phyloP scores from a whole-genome alignment of 2,797 vertebrate species.

The Gambelia wislizenii region DNA sequence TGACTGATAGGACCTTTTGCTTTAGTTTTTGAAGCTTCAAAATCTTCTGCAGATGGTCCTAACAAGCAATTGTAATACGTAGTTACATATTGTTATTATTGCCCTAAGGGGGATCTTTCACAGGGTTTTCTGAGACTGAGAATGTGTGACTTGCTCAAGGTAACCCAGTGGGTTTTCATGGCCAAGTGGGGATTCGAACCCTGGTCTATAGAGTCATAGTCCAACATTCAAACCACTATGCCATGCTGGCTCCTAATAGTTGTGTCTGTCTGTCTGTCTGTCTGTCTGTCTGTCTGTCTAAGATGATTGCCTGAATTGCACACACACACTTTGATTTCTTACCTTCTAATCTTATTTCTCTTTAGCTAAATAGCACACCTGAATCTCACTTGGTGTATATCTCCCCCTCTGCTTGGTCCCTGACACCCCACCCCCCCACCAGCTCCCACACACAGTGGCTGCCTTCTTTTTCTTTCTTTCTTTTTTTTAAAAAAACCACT shows the following conservation, averaged over 20 bases:
- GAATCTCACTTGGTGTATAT: conserved; percentile 4
- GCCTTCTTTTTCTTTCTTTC: background rate
- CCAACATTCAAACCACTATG: too few relatives aligned
- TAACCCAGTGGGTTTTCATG: too few relatives aligned
- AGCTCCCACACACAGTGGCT: background rate
- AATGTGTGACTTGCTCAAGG: too few relatives aligned
- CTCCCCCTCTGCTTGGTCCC: background rate
- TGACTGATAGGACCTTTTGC: background rate
- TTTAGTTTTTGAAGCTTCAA: fast-evolving
- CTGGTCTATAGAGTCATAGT: too few relatives aligned
- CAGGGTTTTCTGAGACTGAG: too few relatives aligned
- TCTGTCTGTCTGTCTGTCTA: background rate
- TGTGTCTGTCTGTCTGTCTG: background rate
- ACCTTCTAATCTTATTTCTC: conserved; percentile 21
- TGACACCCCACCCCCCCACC: background rate
- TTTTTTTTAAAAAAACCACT: background rate
- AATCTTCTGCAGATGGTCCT: background rate
- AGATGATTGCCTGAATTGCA: conserved; percentile 35
- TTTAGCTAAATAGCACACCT: background rate
- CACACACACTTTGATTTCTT: conserved; percentile 3
- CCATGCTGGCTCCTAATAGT: too few relatives aligned
- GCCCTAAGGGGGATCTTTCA: too few relatives aligned
- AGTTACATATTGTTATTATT: too few relatives aligned
- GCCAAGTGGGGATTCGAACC: too few relatives aligned
- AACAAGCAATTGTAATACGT: background rate